Conservation (phyloP, 2,113 vertebrate species). For the Pangasianodon hypophthalmus region DNA sequence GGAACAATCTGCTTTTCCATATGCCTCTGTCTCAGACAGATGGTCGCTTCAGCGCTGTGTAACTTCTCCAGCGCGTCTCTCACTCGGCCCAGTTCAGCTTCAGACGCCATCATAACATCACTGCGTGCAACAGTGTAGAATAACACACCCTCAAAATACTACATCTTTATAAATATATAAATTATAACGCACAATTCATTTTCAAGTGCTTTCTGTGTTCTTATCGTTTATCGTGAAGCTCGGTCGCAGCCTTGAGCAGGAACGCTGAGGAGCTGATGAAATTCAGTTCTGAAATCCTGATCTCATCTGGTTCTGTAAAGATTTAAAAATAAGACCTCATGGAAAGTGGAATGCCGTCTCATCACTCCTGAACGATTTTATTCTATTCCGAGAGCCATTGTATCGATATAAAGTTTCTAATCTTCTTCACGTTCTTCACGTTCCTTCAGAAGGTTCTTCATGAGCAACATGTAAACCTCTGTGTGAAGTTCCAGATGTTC, state of each 20-base stretch:
- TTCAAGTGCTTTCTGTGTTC: neutral
- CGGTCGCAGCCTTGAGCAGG: neutral
- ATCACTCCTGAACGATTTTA: neutral
- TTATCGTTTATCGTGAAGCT: neutral
- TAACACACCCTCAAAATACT: neutral
- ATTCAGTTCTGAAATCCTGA: neutral
- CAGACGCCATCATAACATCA: neutral
- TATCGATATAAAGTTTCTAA: neutral
- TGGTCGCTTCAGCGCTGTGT: neutral
- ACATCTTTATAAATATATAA: neutral
- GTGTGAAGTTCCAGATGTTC: neutral
- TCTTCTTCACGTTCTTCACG: neutral
- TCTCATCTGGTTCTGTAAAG: neutral
- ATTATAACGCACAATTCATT: neutral
- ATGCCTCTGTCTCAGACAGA: conserved; percentile 14
- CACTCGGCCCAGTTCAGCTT: neutral
- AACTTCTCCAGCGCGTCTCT: neutral
- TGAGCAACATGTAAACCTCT: neutral
- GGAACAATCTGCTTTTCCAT: conserved; percentile 18
- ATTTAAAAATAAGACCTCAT: neutral
- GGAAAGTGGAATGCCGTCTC: neutral
- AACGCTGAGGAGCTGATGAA: neutral
- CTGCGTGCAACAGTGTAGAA: neutral
- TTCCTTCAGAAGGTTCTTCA: neutral
- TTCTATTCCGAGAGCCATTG: neutral